Evolutionary conservation across 2,113 vertebrate genomes (phyloP), one percentile per base, ranked within the genome.

Genomic region (Epinephelus fuscoguttatus): DNA sequence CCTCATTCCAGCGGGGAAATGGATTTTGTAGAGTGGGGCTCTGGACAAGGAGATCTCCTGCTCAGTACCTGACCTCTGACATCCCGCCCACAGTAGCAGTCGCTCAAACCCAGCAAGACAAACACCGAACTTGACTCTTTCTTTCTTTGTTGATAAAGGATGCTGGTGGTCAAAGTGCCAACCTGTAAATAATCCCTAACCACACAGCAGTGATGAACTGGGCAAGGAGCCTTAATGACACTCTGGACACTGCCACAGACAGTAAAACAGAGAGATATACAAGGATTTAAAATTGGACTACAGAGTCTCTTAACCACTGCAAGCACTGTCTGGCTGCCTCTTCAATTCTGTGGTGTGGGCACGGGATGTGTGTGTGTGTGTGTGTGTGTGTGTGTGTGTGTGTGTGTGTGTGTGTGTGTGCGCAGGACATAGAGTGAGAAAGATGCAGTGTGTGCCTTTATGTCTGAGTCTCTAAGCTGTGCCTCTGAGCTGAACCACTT

Each of bases 11-110:
- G 88, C 0, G 89, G 87, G 12, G 95, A 96, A 59, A 17, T 82
- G 49, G 95, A 94, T 23, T 77, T 93, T 69, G 83, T 64, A 0
- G 95, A 96, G 47, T 95, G 93, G 95, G 93, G 94, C 1, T 96
- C 96, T 3, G 95, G 95, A 67, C 94, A 95, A 59, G 94, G 90
- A 55, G 94, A 95, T 17, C 61, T 84, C 33, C 69, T 70, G 80
- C 86, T 91, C 27, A 91, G 91, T 23, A 93, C 92, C 79, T 95
- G 94, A 95, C 81, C 80, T 73, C 15, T 53, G 69, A 73, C 12
- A 2, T 9, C 49, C 45, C 49, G 4, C 60, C 11, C 68, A 67
- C 30, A 62, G 47, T 47, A 21, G 42, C 33, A 45, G 45, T 70
- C 61, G 33, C 25, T 81, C 19, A 40, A 64, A 50, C 68, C 40